These are phyloP conservation scores for Datnioides undecimradiatus DNA, from an alignment of 2,113 vertebrate species.

Conservation along the genomic window DNA sequence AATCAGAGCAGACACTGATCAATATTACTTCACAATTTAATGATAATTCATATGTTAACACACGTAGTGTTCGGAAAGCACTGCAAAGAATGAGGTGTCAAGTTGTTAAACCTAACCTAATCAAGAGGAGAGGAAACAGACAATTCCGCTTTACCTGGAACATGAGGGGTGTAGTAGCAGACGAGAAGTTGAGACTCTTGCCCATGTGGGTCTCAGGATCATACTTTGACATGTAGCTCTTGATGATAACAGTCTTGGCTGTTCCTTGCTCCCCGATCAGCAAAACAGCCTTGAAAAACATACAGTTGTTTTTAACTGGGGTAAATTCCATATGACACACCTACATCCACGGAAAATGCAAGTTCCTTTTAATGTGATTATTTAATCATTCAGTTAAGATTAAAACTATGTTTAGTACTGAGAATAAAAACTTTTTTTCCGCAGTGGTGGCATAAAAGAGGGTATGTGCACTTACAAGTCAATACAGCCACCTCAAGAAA, in stretches of 20 bases:
- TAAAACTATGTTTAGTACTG: background rate
- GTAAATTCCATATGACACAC: background rate
- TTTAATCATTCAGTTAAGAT: background rate
- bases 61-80: background rate
- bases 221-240: conserved; percentile 93
- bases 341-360: background rate
- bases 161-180: conserved; percentile 95
- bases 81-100: background rate
- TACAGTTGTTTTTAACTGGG: background rate
- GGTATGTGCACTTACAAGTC: background rate
- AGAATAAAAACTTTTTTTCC: too few relatives aligned
- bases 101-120: background rate
- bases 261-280: conserved; percentile 97
- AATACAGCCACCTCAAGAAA: background rate
- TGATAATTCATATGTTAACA: conserved; percentile 14
- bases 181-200: conserved; percentile 95
- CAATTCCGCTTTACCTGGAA: conserved; percentile 89
- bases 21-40: conserved; percentile 7
- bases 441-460: background rate
- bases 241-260: conserved; percentile 96
- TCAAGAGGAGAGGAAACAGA: background rate
- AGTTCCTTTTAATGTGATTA: background rate
- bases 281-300: conserved; percentile 87
- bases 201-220: conserved; percentile 89
- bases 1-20: conserved; percentile 19